Evolutionary conservation across 2,797 vertebrate species (phyloP), one percentile per base, ranked within the genome.

Genomic region (Scleropages formosus): DNA sequence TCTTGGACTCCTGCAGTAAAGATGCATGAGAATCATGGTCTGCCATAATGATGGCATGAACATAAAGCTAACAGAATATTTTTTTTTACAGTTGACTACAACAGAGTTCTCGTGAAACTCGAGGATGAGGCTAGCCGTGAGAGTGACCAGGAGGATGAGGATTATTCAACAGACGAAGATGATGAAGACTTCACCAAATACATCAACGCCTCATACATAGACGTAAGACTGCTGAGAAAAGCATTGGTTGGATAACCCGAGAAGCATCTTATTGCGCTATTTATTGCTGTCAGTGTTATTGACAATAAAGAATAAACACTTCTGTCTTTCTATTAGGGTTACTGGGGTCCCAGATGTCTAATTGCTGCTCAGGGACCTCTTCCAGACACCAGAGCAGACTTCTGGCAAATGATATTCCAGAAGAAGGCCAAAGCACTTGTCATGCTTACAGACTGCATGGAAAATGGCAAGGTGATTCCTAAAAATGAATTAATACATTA

Each of bases 371-470:
- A 99, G 81, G 94, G 93, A 10, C 98, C 98, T 0, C 86, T 98
- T n/a, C 81, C 87, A 49, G 89, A 94, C 81, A 97, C 96, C 7
- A 16, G 88, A 0, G 78, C 71, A 24, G 96, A 98, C 84, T 98
- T 99, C 83, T 97, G 96, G 95, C 84, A 88, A 46, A 96, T 98
- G 96, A 79, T 98, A 66, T 78, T 84, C 85, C 97, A 98, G 80
- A 96, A 92, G 82, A 95, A 85, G 89, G 87, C 87, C 8, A 92
- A 89, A 77, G 81, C 90, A 8, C 80, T 99, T 26, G 89, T 95
- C 75, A 96, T 96, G 95, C 86, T 99, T 76, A 93, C 96, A 3
- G 89, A 93, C 4, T 81, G 88, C 79, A 86, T 27, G 27, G 72
- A 70, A 51, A 59, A 18, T 20, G 46, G 59, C 16, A 63, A 74